phyloP scores from a whole-genome alignment of 2,113 vertebrate species.

The Dromiciops gliroides region DNA sequence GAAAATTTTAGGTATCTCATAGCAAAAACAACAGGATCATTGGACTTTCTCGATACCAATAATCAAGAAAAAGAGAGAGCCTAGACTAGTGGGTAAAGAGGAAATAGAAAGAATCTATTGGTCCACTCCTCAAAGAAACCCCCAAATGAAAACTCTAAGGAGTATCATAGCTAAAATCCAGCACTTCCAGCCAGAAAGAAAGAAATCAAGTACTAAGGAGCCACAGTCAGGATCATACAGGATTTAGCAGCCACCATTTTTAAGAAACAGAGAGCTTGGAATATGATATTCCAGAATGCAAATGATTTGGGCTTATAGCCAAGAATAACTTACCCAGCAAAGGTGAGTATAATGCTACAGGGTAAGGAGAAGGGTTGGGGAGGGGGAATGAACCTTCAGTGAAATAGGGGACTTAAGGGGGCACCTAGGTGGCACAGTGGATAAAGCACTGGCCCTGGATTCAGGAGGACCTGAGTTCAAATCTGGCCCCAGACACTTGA shows the following conservation, averaged over 20 bases:
- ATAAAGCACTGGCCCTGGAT: too few species aligned
- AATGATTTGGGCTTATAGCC: neutral
- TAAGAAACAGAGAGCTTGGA: neutral
- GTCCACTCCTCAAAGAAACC: neutral
- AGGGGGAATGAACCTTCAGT: neutral
- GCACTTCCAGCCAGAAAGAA: neutral
- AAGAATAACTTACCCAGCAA: neutral
- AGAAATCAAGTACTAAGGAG: neutral
- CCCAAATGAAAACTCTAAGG: neutral
- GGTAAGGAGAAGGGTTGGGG: too few species aligned
- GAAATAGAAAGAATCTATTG: neutral
- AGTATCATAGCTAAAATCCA: neutral
- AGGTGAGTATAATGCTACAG: neutral
- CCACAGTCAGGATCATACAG: neutral
- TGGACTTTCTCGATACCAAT: neutral
- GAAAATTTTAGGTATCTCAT: neutral
- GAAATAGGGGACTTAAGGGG: neutral
- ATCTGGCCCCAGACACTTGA: too few species aligned
- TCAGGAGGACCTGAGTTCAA: too few species aligned
- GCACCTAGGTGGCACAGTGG: too few species aligned
- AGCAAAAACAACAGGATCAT: neutral
- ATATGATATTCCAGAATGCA: neutral
- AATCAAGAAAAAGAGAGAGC: neutral
- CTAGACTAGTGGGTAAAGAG: neutral
- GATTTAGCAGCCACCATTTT: neutral